Conservation (phyloP, 2,113 vertebrate genomes). For the Neolamprologus caudopunctatus region DNA sequence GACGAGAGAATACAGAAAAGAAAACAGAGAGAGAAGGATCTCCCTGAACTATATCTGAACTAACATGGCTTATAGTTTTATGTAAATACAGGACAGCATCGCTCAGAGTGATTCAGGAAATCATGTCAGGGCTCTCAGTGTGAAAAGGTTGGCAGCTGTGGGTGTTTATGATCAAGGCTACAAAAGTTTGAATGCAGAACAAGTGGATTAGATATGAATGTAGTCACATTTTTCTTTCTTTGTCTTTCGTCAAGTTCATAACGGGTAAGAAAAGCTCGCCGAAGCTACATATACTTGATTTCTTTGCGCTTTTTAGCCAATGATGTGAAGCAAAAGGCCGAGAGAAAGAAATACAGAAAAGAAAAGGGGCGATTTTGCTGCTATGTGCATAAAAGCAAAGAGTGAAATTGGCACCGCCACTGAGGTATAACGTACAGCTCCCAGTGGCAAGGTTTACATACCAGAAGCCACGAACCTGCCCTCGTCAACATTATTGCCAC, state of each 20-base stretch:
- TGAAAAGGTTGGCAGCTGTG: neutral
- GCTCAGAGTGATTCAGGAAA: neutral
- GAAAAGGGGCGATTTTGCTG: neutral
- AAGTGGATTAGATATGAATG: neutral
- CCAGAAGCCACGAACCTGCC: slow-evolving; percentile 38
- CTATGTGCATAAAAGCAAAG: neutral
- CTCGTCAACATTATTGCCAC: slow-evolving; percentile 47
- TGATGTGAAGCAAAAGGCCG: neutral
- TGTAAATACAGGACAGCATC: neutral
- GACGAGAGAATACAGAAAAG: neutral
- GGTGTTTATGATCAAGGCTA: neutral
- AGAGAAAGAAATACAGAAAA: neutral
- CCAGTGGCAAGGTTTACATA: slow-evolving; percentile 43
- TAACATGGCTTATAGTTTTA: neutral
- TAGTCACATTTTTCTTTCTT: neutral
- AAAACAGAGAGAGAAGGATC: neutral
- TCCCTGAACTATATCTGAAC: neutral
- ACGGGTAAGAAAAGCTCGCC: neutral
- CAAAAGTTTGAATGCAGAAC: neutral
- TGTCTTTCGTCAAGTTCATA: neutral
- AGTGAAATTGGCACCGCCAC: neutral
- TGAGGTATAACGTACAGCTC: neutral
- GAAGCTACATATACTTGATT: neutral
- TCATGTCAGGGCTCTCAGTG: neutral
- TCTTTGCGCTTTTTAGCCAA: neutral